phyloP scores from a whole-genome alignment of 2,113 vertebrate genomes.

The Trinectes maculatus region DNA sequence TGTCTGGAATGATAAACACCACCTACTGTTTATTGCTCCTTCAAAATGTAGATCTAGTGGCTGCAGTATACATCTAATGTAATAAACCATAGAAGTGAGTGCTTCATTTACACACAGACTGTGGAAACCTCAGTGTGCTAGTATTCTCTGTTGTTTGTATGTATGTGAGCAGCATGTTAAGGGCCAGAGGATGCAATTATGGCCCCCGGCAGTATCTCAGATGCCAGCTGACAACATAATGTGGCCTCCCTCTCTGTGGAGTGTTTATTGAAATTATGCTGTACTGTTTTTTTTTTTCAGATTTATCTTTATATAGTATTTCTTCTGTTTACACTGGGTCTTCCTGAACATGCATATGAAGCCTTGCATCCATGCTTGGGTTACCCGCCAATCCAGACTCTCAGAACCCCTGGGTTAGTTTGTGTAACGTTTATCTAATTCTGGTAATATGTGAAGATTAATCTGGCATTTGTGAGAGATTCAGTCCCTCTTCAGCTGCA shows the following conservation, averaged over 20 bases:
- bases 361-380: too few relatives aligned
- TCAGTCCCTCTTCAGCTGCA: background rate
- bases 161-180: conserved; percentile 36
- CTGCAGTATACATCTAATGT: conserved; percentile 8
- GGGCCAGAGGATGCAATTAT: conserved; percentile 18
- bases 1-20: conserved; percentile 37
- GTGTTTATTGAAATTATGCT: conserved; percentile 26
- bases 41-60: conserved; percentile 18
- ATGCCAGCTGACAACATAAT: conserved; percentile 11
- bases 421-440: background rate
- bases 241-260: background rate
- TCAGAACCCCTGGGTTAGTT: background rate
- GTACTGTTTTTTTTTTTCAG: background rate
- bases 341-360: background rate
- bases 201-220: conserved; percentile 4
- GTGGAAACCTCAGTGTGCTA: background rate
- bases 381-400: background rate
- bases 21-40: conserved; percentile 40
- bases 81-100: conserved; percentile 23
- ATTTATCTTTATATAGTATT: background rate
- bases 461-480: background rate
- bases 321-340: background rate
- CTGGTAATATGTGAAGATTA: too few relatives aligned
- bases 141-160: background rate
- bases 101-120: background rate